Evolutionary conservation across 2,113 vertebrate species (phyloP), one percentile per base, ranked within the genome.

Genomic region (Mohoua ochrocephala): DNA sequence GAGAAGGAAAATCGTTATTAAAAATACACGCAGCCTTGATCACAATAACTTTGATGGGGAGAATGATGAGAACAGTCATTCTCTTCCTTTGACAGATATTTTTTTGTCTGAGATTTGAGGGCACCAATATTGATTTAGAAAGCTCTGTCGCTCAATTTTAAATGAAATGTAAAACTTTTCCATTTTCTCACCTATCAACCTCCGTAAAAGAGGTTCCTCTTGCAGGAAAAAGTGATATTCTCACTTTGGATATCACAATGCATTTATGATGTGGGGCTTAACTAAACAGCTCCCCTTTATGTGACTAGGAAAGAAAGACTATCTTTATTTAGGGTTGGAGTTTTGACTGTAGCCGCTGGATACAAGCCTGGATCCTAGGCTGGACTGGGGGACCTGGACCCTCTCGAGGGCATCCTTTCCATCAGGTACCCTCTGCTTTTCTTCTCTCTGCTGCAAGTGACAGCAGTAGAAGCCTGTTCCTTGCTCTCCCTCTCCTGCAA

Each of bases 31-130:
- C 47, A 87, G 93, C 39, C 93, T 65, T 91, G 95, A 96, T 96
- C 93, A 96, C 96, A 97, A 96, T 81, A 92, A 78, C 96, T 96
- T 97, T 96, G 96, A 96, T 96, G 96, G 69, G 53, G 84, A 44
- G 80, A 84, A 71, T 89, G 68, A 90, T 78, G n/a, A 91, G 76
- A 95, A 89, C 53, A 97, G 73, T 88, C 71, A 15, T 75, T 77
- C 73, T 88, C 21, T 84, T 78, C 79, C 80, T 96, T 84, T 95
- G 92, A 94, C 88, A 93, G 80, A 15, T 56, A 78, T 77, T 88
- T 97, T 91, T 95, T 87, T 68, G 79, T 82, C 76, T 84, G 92
- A 96, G 92, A 94, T 95, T 92, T 96, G 80, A 96, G 88, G 49
- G 74, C 88, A 87, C 35, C 9, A 27, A 53, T 96, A 94, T 95